phyloP scores from a whole-genome alignment of 2,797 vertebrate genomes.

The Sternarchorhynchus goeldii region DNA sequence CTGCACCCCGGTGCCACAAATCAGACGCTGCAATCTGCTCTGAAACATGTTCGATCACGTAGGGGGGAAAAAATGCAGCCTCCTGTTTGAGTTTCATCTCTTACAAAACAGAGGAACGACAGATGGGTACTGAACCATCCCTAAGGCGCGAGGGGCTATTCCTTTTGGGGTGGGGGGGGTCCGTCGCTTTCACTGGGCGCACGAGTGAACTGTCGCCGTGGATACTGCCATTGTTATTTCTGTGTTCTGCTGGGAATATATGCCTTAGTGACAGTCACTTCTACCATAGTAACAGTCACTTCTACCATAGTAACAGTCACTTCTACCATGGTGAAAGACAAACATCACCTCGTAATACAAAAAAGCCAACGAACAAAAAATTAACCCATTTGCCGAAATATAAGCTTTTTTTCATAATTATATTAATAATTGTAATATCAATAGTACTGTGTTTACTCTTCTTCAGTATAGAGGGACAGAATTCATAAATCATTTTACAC shows the following conservation, averaged over 20 bases:
- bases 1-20: conserved; percentile 65
- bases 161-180: conserved; percentile 47
- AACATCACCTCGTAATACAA: conserved; percentile 71
- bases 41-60: conserved; percentile 42
- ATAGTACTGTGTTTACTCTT: conserved; percentile 45
- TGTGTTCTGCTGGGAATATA: conserved; percentile 48
- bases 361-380: conserved; percentile 56
- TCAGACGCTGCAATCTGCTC: conserved; percentile 66
- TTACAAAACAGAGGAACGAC: conserved; percentile 43
- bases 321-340: conserved; percentile 65
- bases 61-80: conserved; percentile 32
- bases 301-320: conserved; percentile 55
- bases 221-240: conserved; percentile 38
- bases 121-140: conserved; percentile 37
- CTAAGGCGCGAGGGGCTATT: not conserved
- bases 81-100: conserved; percentile 63
- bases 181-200: conserved; percentile 47
- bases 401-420: conserved; percentile 57
- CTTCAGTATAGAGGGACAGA: conserved; percentile 50
- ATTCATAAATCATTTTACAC: conserved; percentile 24
- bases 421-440: conserved; percentile 50
- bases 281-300: conserved; percentile 58
- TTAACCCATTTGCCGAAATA: conserved; percentile 61
- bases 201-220: conserved; percentile 18
- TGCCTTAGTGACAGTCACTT: conserved; percentile 54